Evolutionary conservation across 2,888 invertebrate species (phyloP).

Genomic region (Polydrusus tereticollis): DNA sequence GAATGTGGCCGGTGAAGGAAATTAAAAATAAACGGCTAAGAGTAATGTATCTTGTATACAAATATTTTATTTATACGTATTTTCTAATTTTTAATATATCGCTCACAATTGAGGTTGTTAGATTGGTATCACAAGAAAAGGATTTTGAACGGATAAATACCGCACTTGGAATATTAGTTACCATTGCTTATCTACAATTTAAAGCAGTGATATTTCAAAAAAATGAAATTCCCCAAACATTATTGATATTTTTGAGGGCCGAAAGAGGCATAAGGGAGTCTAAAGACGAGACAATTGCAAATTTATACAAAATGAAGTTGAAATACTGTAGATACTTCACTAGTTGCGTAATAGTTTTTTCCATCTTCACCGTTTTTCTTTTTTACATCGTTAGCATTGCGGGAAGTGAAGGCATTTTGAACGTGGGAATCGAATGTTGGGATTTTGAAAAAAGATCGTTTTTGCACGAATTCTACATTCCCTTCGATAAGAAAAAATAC

Average conservation of each 20-base stretch:
- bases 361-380: background rate
- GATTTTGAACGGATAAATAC: background rate
- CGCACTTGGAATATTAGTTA: background rate
- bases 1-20: constrained; percentile 5
- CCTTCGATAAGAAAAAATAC: constrained; percentile 12
- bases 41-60: background rate
- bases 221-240: background rate
- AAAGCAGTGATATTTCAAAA: background rate
- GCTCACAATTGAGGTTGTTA: background rate
- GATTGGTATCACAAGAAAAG: background rate
- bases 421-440: background rate
- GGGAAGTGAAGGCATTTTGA: constrained; percentile 1
- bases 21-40: background rate
- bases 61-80: background rate
- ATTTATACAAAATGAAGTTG: background rate
- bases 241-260: background rate
- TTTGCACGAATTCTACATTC: constrained; percentile 10
- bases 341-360: background rate
- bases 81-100: background rate
- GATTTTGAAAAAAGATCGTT: background rate
- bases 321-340: constrained; percentile 2
- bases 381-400: background rate
- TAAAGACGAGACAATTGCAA: background rate
- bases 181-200: background rate
- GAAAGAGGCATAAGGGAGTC: background rate